These are phyloP conservation scores for Heterochromis multidens DNA, from an alignment of 2,113 vertebrate genomes.

Conservation along the genomic window DNA sequence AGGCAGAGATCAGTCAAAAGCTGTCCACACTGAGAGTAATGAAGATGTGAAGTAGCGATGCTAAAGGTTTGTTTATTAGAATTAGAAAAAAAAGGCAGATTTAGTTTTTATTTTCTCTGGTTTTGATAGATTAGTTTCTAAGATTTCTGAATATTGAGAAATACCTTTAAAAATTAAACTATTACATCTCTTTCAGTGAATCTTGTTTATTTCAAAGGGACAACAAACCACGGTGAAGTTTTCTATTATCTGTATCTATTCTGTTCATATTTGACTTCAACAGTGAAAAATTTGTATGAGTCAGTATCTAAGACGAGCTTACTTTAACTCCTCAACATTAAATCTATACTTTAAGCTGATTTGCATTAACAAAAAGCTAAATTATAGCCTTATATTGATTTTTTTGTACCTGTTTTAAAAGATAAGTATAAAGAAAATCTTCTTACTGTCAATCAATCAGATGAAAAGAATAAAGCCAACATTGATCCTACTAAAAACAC, in stretches of 20 bases:
- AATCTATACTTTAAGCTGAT: background rate
- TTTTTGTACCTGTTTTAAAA: background rate
- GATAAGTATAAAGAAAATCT: too few relatives aligned
- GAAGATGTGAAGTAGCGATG: background rate
- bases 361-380: too few relatives aligned
- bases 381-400: too few relatives aligned
- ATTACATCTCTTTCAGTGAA: background rate
- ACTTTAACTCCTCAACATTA: accelerated
- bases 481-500: background rate
- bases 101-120: background rate
- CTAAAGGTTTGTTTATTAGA: background rate
- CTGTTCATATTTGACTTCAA: background rate
- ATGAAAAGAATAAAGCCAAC: background rate
- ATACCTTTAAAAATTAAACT: background rate
- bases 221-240: background rate
- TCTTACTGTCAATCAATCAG: background rate
- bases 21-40: slow-evolving; percentile 13
- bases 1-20: slow-evolving; percentile 29
- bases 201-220: background rate
- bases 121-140: background rate
- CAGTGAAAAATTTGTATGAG: background rate
- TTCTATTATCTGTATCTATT: background rate
- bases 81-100: background rate
- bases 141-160: background rate
- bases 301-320: too few relatives aligned